Evolutionary conservation across 2,113 vertebrate genomes (phyloP).

Genomic region (Ammodytes marinus): DNA sequence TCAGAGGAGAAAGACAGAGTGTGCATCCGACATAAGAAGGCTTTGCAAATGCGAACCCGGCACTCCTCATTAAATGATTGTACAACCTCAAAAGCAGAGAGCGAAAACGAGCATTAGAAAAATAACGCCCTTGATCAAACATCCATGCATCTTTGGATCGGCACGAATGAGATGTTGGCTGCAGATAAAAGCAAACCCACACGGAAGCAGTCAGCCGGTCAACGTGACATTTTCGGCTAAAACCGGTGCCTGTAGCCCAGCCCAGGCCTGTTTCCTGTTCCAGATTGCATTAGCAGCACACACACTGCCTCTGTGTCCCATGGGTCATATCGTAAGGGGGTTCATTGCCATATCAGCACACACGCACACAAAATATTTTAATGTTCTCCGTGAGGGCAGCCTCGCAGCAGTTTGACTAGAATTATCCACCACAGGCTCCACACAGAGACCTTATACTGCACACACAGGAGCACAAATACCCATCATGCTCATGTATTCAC

Average conservation of each 20-base stretch:
- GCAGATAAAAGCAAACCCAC: constrained; percentile 61
- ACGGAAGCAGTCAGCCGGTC: constrained; percentile 42
- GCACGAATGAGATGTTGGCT: constrained; percentile 29
- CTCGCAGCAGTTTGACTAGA: constrained; percentile 33
- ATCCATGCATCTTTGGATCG: constrained; percentile 31
- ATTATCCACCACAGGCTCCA: constrained; percentile 46
- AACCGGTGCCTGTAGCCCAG: constrained; percentile 29
- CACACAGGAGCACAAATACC: constrained; percentile 37
- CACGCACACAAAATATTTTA: constrained; percentile 7
- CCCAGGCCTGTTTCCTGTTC: constrained; percentile 48
- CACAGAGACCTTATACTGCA: constrained; percentile 24
- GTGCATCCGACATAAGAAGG: constrained; percentile 8
- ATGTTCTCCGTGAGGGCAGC: constrained; percentile 30
- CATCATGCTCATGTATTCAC: constrained; percentile 38
- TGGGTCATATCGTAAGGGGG: constrained; percentile 29
- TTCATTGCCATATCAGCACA: constrained; percentile 45
- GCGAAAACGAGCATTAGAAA: constrained; percentile 25
- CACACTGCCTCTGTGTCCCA: constrained; percentile 35
- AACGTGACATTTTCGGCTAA: constrained; percentile 18
- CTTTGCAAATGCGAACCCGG: constrained; percentile 18
- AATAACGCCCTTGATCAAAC: constrained; percentile 29
- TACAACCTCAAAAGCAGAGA: constrained; percentile 51
- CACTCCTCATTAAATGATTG: constrained; percentile 49
- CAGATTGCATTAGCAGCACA: constrained; percentile 54
- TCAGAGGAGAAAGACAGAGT: constrained; percentile 8